Base-by-base conservation (phyloP, 2,797 vertebrate genomes). In the Spheniscus humboldti region DNA sequence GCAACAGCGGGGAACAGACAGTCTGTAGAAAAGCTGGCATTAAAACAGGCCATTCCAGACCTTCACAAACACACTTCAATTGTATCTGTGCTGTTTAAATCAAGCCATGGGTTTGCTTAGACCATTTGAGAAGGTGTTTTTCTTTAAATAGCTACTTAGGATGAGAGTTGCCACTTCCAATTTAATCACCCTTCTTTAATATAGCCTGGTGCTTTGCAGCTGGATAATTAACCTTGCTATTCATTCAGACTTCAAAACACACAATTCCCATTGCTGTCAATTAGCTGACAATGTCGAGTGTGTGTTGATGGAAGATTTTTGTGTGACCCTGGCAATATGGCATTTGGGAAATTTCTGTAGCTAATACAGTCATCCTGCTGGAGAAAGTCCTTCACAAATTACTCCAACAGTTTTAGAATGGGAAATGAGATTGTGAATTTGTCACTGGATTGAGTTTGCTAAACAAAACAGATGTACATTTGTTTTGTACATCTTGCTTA, bases 141-240 rank as follows among this genome's bases (percentile, higher is more conserved):
- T 88, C 93, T 92, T 92, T 96, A 96, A 93, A 88, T 87, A 89
- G 63, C 48, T 71, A 28, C 33, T 79, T 72, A 79, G 41, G 56
- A 57, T 64, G 47, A 90, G 82, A 93, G 30, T 76, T 75, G 55
- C 64, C 71, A 64, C 69, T 79, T 96, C 37, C 39, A 57, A 82
- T 95, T 93, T 88, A 86, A 95, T 96, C 86, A 84, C 18, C 43
- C 30, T 75, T 45, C 63, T 85, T 95, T 96, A 92, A 92, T 76
- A 68, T 18, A 84, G 57, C 47, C 48, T 50, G 50, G 66, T 94
- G 76, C 59, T 91, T 93, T 86, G 60, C 89, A 94, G 68, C 52
- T 73, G 63, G 56, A 62, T 94, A 96, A 97, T 96, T 96, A 95
- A 97, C 93, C 95, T 95, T 95, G 93, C 60, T 96, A 91, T 81